Base-by-base conservation (phyloP, 2,888 invertebrate genomes). In the Eubasilissa splendida region DNA sequence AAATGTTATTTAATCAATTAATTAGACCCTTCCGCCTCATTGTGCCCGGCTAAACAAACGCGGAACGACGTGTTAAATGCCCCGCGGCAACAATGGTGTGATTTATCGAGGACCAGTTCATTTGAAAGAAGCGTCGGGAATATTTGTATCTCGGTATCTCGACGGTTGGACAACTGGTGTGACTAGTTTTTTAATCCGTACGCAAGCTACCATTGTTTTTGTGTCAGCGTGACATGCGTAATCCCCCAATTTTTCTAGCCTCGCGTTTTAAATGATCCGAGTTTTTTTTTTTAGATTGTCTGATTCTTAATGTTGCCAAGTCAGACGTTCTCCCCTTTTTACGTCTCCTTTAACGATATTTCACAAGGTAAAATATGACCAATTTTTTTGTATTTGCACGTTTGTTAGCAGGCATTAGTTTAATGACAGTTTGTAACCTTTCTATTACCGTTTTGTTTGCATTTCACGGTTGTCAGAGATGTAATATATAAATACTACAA, bases 11-110 rank as follows among this genome's bases (percentile, higher is more conserved):
- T 58, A 77, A 79, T 76, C 81, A 76, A 82, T 82, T 82, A 82
- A 82, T 82, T 82, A 82, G 79, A 78, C 82, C 82, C 78, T 76
- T 79, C 77, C 53, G 56, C 68, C 31, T 68, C 81, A 53, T 76
- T 63, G 63, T 76, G 60, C 58, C 70, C 70, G 58, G 53, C 31
- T 81, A 71, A 79, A 73, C 81, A 79, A 82, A 79, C 59, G 76
- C 65, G 82, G 56, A 80, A 82, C 77, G 56, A 70, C 53, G 76
- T 77, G 77, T 76, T 79, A 82, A 82, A 82, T 76, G 79, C 33
- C 65, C 76, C 50, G 22, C 33, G 12, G 73, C 60, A 63, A 82
- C 80, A 82, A 82, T 80, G 68, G 54, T 58, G 31, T 82, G 82
- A 82, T 82, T 82, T 82, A 82, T 82, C 56, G 66, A 71, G 76